A percentile compares a stretch with the other conserved stretches of the same genome.
phyloP scores from a whole-genome alignment of 2,797 vertebrate genomes.

The Crypturellus tataupa region DNA sequence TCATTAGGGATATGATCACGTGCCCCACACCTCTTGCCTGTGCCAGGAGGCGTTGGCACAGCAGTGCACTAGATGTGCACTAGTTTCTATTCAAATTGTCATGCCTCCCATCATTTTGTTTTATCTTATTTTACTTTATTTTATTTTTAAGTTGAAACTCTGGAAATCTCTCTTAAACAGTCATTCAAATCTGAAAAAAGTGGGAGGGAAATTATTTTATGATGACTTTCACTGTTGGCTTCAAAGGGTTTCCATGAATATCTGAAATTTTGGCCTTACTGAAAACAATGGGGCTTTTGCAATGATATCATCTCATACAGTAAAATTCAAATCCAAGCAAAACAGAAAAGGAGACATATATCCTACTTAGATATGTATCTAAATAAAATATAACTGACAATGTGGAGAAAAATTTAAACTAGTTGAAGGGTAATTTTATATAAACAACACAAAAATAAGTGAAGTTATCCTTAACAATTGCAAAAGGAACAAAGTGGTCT shows the following conservation, averaged over 20 bases:
- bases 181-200: background rate
- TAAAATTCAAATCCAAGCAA: background rate
- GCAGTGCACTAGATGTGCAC: background rate
- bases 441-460: background rate
- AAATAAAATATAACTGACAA: background rate
- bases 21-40: background rate
- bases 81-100: background rate
- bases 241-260: background rate
- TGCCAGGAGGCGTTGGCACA: too few species aligned
- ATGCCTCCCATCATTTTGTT: background rate
- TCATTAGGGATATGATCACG: background rate
- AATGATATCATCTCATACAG: background rate
- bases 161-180: background rate
- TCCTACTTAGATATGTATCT: background rate
- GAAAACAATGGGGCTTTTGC: background rate
- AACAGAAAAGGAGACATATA: background rate
- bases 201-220: background rate
- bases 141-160: background rate
- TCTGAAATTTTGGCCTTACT: background rate
- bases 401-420: background rate
- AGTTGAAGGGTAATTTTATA: background rate
- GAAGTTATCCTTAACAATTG: background rate
- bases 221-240: background rate
- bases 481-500: background rate
- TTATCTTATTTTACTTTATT: background rate